phyloP scores from a whole-genome alignment of 1,140 invertebrate genomes.

The Heliconius melpomene region DNA sequence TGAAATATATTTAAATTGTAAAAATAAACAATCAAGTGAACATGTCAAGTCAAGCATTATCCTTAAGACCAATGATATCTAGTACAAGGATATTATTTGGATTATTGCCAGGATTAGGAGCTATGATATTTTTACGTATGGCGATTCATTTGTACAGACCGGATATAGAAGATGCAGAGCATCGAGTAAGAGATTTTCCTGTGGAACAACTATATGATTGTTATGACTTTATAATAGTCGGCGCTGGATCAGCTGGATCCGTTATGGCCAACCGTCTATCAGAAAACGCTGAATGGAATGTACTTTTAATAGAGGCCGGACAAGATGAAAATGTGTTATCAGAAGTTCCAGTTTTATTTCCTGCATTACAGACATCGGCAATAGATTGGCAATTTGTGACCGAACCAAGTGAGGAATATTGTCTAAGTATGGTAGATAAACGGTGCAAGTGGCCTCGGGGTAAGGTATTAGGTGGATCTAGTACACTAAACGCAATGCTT shows the following conservation, averaged over 20 bases:
- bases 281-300: slow-evolving; percentile 85
- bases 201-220: slow-evolving; percentile 76
- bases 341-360: slow-evolving; percentile 89
- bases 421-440: slow-evolving; percentile 83
- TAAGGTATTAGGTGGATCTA: slow-evolving; percentile 91
- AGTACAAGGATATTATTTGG: slow-evolving; percentile 83
- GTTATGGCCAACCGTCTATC: slow-evolving; percentile 89
- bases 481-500: slow-evolving; percentile 93
- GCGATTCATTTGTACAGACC: slow-evolving; percentile 83
- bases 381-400: slow-evolving; percentile 92
- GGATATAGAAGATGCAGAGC: slow-evolving; percentile 85
- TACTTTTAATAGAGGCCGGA: slow-evolving; percentile 91
- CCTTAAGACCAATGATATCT: slow-evolving; percentile 68
- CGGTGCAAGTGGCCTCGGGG: slow-evolving; percentile 88
- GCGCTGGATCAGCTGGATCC: slow-evolving; percentile 91
- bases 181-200: slow-evolving; percentile 80
- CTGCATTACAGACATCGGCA: slow-evolving; percentile 86
- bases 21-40: slow-evolving; percentile 1
- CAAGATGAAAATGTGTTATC: slow-evolving; percentile 88
- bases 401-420: slow-evolving; percentile 85
- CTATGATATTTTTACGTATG: slow-evolving; percentile 83
- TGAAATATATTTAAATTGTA: not conserved
- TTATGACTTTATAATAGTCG: slow-evolving; percentile 91
- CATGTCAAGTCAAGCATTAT: slow-evolving; percentile 54
- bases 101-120: slow-evolving; percentile 82